Evolutionary conservation across 2,797 vertebrate genomes (phyloP).

Genomic region (Natrix natrix): DNA sequence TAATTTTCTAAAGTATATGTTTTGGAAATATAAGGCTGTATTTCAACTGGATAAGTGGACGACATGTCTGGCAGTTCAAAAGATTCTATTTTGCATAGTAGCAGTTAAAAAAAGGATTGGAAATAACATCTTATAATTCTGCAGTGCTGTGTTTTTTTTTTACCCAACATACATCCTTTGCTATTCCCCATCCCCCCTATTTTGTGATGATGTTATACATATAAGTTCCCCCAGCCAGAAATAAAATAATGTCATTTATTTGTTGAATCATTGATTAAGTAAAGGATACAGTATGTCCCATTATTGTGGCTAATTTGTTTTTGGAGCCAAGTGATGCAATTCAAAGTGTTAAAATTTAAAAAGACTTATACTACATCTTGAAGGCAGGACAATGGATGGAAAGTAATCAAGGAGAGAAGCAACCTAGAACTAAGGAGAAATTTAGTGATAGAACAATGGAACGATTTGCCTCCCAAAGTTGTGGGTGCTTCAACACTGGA

Average conservation of each 20-base stretch:
- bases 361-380: neutral
- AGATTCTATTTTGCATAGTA: neutral
- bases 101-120: conserved; percentile 18
- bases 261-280: neutral
- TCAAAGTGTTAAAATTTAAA: neutral
- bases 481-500: neutral
- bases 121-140: conserved; percentile 36
- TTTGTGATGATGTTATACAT: neutral
- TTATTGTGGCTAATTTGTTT: neutral
- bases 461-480: neutral
- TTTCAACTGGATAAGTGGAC: conserved; percentile 47
- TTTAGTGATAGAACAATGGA: neutral
- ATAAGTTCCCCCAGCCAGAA: neutral
- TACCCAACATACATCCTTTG: neutral
- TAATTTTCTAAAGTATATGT: conserved; percentile 61
- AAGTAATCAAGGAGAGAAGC: neutral
- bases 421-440: neutral
- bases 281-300: neutral
- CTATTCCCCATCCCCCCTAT: neutral
- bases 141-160: neutral
- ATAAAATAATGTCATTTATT: neutral
- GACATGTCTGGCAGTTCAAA: conserved; percentile 51
- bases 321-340: neutral
- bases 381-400: neutral
- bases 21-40: conserved; percentile 59